Conservation (phyloP, 1,140 invertebrate species). For the Bombus confusus region DNA sequence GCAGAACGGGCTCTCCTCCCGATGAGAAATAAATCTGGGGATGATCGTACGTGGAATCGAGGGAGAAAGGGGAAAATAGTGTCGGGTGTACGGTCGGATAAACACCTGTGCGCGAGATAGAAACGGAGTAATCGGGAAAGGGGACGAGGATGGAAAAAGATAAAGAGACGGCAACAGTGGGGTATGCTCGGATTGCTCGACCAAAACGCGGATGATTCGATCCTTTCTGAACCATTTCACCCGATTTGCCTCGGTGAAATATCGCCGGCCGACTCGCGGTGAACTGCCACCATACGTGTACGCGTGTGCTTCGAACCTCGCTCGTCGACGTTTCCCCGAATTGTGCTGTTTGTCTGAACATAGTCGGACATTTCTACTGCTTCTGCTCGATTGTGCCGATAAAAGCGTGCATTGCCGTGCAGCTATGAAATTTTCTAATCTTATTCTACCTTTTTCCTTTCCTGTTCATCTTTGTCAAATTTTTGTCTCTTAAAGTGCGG, state of each 20-base stretch:
- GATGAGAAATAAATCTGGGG: conserved; percentile 56
- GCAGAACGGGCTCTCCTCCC: not conserved
- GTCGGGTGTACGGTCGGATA: conserved; percentile 69
- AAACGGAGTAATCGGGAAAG: conserved; percentile 54
- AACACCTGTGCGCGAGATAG: conserved; percentile 68
- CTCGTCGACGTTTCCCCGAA: conserved; percentile 10
- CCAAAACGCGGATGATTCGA: conserved; percentile 73
- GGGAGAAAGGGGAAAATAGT: conserved; percentile 50
- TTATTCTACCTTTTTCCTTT: not conserved
- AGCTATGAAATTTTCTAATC: not conserved
- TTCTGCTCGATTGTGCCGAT: conserved; percentile 13
- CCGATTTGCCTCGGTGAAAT: conserved; percentile 72
- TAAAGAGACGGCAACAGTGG: conserved; percentile 48
- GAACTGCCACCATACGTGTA: conserved; percentile 47
- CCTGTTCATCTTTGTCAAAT: not conserved
- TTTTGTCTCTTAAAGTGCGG: not conserved
- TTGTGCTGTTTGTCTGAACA: conserved; percentile 36
- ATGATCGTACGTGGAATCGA: conserved; percentile 36
- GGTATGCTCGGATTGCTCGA: conserved; percentile 60
- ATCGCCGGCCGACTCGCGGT: conserved; percentile 53
- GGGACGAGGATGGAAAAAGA: conserved; percentile 39
- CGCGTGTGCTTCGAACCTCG: conserved; percentile 27
- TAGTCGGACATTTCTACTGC: conserved; percentile 37
- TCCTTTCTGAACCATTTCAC: conserved; percentile 76
- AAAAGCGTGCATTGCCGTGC: not conserved